A percentile compares a stretch with the other conserved stretches of the same genome.
Conservation (phyloP, 2,888 invertebrate genomes). For the Lamproptera curius region DNA sequence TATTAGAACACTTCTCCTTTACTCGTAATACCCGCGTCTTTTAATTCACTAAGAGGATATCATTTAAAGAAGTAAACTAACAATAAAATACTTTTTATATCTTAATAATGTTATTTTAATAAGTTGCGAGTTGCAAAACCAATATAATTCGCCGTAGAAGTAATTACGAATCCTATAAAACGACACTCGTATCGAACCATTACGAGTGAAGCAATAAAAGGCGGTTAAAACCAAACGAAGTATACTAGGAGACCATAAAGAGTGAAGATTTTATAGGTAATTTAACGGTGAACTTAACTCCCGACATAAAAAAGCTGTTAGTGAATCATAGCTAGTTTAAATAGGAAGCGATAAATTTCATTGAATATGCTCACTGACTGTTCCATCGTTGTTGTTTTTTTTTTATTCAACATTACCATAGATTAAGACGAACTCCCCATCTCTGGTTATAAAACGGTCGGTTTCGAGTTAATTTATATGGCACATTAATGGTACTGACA, state of each 20-base stretch:
- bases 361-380: conserved; percentile 2
- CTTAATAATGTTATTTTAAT: too few relatives aligned
- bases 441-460: conserved; percentile 8
- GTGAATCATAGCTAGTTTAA: conserved; percentile 14
- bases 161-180: too few relatives aligned
- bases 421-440: conserved; percentile 10
- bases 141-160: too few relatives aligned
- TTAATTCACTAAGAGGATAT: too few relatives aligned
- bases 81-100: too few relatives aligned
- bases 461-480: conserved; percentile 5
- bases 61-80: too few relatives aligned
- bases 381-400: neutral
- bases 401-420: neutral
- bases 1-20: too few relatives aligned
- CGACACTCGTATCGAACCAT: conserved; percentile 4
- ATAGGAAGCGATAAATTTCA: conserved; percentile 17
- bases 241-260: conserved; percentile 10
- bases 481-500: neutral
- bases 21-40: too few relatives aligned
- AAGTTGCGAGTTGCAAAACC: too few relatives aligned
- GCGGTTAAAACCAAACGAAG: conserved; percentile 7
- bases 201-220: conserved; percentile 8
- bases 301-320: conserved; percentile 17
- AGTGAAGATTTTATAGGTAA: conserved; percentile 11
- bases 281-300: conserved; percentile 16